A percentile compares a stretch with the other conserved stretches of the same genome.
These are phyloP conservation scores for Psammodynastes pulverulentus DNA, from an alignment of 2,113 vertebrate species.

Conservation along the genomic window DNA sequence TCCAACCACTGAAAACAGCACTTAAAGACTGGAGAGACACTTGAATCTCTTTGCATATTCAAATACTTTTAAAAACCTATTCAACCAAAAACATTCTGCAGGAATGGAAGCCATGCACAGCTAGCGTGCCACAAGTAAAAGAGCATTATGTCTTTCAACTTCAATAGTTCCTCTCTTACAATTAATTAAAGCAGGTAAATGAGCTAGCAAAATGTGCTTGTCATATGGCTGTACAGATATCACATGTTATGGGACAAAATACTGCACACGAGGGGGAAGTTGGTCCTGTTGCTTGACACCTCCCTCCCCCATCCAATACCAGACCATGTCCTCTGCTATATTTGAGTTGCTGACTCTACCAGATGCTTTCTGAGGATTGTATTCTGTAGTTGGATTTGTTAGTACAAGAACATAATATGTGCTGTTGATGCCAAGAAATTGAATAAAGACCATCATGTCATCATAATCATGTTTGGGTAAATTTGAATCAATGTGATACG, in stretches of 20 bases:
- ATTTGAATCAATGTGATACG: neutral
- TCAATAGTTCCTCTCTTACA: neutral
- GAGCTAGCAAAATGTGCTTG: neutral
- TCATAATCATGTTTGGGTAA: neutral
- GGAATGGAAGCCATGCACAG: neutral
- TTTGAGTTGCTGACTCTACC: neutral
- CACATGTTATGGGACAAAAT: neutral
- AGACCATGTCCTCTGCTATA: neutral
- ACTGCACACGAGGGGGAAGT: neutral
- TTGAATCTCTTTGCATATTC: neutral
- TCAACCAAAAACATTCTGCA: neutral
- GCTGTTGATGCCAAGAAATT: neutral
- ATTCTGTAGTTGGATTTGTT: neutral
- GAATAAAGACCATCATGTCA: neutral
- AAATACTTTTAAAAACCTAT: neutral
- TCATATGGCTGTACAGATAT: neutral
- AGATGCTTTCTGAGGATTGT: neutral
- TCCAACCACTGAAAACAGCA: conserved; percentile 36
- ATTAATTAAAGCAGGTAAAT: neutral
- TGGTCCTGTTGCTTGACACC: neutral
- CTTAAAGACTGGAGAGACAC: neutral
- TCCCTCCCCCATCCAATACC: neutral
- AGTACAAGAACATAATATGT: neutral
- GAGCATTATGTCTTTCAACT: neutral
- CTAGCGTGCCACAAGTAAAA: neutral